phyloP scores from a whole-genome alignment of 1,140 invertebrate species.

The Nylanderia fulva region DNA sequence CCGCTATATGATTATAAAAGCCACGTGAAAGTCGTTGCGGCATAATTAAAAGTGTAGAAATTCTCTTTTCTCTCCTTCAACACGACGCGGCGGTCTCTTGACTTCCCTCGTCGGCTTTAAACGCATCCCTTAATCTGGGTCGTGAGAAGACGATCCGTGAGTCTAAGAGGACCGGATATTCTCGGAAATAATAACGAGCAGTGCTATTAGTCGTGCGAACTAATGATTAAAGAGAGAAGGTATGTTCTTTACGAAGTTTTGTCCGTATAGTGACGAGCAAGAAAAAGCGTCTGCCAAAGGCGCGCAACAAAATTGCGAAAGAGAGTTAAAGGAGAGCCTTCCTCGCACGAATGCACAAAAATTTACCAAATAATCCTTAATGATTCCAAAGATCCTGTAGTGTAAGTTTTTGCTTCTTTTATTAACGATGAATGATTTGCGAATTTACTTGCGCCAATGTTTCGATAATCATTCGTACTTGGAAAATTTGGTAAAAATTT shows the following conservation, averaged over 20 bases:
- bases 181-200: slow-evolving; percentile 67
- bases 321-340: slow-evolving; percentile 14
- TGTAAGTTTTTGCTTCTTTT: slow-evolving; percentile 1
- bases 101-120: slow-evolving; percentile 33
- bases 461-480: background rate
- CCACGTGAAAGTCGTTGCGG: slow-evolving; percentile 12
- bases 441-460: slow-evolving; percentile 4
- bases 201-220: slow-evolving; percentile 65
- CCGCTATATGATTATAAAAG: slow-evolving; percentile 18
- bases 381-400: background rate
- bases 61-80: slow-evolving; percentile 18
- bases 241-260: slow-evolving; percentile 50
- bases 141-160: slow-evolving; percentile 42
- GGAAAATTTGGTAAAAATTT: background rate
- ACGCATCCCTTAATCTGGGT: slow-evolving; percentile 45
- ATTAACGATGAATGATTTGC: background rate
- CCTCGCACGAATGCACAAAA: slow-evolving; percentile 45
- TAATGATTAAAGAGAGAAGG: slow-evolving; percentile 66
- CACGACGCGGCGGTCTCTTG: background rate
- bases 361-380: slow-evolving; percentile 41
- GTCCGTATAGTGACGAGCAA: slow-evolving; percentile 21
- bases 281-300: slow-evolving; percentile 39
- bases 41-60: slow-evolving; percentile 54
- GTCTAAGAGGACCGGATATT: slow-evolving; percentile 38
- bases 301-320: slow-evolving; percentile 43